Percentiles rank a stretch among this genome's conserved stretches.
Conservation (phyloP, 1,140 invertebrate genomes). For the Bombus difficillimus region DNA sequence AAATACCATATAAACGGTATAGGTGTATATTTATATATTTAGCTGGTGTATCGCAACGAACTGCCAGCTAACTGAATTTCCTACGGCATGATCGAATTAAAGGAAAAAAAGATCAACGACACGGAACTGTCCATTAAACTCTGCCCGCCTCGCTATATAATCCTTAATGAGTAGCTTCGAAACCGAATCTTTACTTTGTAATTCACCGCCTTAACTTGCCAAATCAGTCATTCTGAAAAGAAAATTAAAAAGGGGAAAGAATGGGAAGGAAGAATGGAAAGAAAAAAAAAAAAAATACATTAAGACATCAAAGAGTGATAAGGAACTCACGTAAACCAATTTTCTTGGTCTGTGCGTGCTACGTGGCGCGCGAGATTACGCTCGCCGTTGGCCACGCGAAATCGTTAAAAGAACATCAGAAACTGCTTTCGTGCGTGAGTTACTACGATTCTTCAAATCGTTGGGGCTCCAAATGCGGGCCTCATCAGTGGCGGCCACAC, state of each 20-base stretch:
- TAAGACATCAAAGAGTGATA: constrained; percentile 47
- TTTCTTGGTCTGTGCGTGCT: constrained; percentile 11
- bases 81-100: background rate
- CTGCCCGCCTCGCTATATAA: background rate
- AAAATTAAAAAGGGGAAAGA: no score
- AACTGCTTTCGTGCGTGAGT: constrained; percentile 52
- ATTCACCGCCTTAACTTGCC: background rate
- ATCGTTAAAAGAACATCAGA: constrained; percentile 55
- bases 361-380: constrained; percentile 10
- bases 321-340: constrained; percentile 43
- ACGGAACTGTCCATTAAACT: no score
- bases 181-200: background rate
- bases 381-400: constrained; percentile 31
- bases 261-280: background rate
- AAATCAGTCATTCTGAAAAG: background rate
- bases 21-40: no score
- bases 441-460: constrained; percentile 32
- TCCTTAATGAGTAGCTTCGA: background rate
- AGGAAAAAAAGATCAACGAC: background rate
- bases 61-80: background rate
- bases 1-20: no score
- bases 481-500: background rate
- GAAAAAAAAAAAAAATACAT: constrained; percentile 8
- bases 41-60: no score
- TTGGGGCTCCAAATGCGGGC: background rate